Evolutionary conservation across 1,140 invertebrate species (phyloP).

Genomic region (Bombyx mori): DNA sequence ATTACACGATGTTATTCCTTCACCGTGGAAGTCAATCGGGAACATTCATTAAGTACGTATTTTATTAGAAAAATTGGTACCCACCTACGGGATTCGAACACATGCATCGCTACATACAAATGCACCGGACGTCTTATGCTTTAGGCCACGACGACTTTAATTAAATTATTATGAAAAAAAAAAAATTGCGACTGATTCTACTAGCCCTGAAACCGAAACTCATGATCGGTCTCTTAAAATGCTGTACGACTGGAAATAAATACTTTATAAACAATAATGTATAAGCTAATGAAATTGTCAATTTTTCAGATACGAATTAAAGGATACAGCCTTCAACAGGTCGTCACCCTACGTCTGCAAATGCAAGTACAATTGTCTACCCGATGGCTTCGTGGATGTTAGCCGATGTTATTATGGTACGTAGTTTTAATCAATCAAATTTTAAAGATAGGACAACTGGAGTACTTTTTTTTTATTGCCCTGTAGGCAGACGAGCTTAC

Average conservation of each 20-base stretch:
- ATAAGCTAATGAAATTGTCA: neutral
- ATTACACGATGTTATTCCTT: too few relatives aligned
- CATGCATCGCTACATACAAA: too few relatives aligned
- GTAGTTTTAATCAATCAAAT: constrained; percentile 4
- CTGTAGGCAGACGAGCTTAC: neutral
- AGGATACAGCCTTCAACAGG: constrained; percentile 36
- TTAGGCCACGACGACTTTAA: too few relatives aligned
- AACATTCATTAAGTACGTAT: too few relatives aligned
- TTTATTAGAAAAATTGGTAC: too few relatives aligned
- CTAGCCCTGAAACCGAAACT: too few relatives aligned
- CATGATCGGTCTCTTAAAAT: neutral
- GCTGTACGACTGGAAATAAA: neutral
- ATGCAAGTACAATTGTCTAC: constrained; percentile 69
- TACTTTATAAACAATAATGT: neutral
- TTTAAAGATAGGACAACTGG: neutral
- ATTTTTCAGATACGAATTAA: constrained; percentile 31
- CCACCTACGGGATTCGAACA: too few relatives aligned
- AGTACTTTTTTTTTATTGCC: too few relatives aligned
- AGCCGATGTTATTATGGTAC: constrained; percentile 78
- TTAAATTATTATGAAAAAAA: too few relatives aligned
- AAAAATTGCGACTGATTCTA: too few relatives aligned
- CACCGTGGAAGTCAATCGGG: too few relatives aligned
- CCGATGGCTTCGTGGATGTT: constrained; percentile 78
- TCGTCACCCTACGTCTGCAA: constrained; percentile 39
- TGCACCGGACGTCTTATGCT: too few relatives aligned